Evolutionary conservation across 2,888 invertebrate species (phyloP).

Genomic region (Dryococelus australis): DNA sequence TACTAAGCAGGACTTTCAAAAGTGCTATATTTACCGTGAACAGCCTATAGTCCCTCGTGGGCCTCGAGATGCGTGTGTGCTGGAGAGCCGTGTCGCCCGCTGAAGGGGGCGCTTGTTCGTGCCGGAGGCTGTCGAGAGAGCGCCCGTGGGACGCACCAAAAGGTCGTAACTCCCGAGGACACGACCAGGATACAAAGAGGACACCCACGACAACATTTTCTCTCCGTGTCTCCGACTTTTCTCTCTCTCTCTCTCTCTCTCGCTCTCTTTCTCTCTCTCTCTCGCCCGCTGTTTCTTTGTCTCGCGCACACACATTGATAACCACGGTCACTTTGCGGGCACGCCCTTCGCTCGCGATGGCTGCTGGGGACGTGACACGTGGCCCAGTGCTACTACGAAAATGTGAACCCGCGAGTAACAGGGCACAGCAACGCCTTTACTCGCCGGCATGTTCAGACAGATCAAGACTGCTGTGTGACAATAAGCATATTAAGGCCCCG

Average conservation of each 20-base stretch:
- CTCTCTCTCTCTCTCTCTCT: neutral
- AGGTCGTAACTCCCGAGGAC: neutral
- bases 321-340: neutral
- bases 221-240: neutral
- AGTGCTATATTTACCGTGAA: no score
- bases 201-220: slow-evolving; percentile 9
- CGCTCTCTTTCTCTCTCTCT: neutral
- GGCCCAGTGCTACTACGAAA: neutral
- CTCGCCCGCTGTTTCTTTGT: neutral
- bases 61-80: no score
- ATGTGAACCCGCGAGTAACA: no score
- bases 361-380: neutral
- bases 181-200: neutral
- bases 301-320: neutral
- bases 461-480: no score
- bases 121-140: neutral
- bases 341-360: neutral
- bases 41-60: no score
- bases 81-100: no score
- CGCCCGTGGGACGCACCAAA: neutral
- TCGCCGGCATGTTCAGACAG: no score
- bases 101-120: neutral
- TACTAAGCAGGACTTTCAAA: no score
- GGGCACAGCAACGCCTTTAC: no score
- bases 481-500: no score